Percentiles rank a stretch among this genome's conserved stretches.
Evolutionary conservation across 2,888 invertebrate genomes (phyloP).

Genomic region (Phengaris arion): DNA sequence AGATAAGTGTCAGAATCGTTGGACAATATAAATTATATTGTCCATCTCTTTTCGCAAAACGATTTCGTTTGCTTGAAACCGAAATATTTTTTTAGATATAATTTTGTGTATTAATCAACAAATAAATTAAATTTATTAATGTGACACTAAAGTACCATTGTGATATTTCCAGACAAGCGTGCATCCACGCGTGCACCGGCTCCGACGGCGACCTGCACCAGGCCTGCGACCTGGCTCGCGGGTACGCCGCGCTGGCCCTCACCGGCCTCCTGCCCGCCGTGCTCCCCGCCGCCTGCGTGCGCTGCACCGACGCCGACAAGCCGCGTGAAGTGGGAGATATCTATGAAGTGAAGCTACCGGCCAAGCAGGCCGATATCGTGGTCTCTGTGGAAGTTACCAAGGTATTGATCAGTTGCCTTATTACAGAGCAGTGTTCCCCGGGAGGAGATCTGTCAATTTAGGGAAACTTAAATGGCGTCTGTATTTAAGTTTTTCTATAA

Average conservation of each 20-base stretch:
- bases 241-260: constrained; percentile 83
- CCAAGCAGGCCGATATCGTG: constrained; percentile 89
- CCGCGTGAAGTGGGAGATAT: constrained; percentile 77
- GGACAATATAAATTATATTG: too few relatives aligned
- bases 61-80: too few relatives aligned
- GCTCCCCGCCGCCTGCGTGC: constrained; percentile 83
- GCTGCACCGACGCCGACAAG: constrained; percentile 71
- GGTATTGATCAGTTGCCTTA: constrained; percentile 42
- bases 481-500: too few relatives aligned
- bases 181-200: constrained; percentile 82
- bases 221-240: constrained; percentile 83
- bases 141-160: neutral
- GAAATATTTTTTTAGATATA: too few relatives aligned
- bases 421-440: too few relatives aligned
- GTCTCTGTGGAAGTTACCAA: constrained; percentile 84
- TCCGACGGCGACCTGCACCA: constrained; percentile 64
- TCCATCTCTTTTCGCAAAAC: too few relatives aligned
- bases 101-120: too few relatives aligned
- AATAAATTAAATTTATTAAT: too few relatives aligned
- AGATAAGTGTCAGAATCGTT: too few relatives aligned
- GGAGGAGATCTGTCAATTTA: too few relatives aligned
- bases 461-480: too few relatives aligned
- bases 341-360: constrained; percentile 83
- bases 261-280: constrained; percentile 78
- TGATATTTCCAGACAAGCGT: constrained; percentile 81